Conservation (phyloP, 2,113 vertebrate genomes). For the Pao palembangensis region DNA sequence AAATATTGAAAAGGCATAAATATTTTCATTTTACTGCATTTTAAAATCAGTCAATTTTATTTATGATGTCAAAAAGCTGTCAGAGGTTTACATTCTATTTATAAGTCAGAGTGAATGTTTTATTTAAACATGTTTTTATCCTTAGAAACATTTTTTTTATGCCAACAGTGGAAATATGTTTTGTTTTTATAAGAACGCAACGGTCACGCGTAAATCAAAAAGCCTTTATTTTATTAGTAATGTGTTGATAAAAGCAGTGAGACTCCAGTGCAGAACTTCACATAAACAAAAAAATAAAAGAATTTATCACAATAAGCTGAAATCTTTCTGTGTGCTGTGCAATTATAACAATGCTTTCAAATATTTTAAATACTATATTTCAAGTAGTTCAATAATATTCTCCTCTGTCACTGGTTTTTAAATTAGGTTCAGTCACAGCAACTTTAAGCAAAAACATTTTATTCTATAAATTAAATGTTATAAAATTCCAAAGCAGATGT, state of each 20-base stretch:
- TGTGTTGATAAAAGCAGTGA: constrained; percentile 47
- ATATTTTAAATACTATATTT: constrained; percentile 7
- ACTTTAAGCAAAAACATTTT: too few relatives aligned
- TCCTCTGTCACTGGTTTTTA: too few relatives aligned
- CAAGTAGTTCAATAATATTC: too few relatives aligned
- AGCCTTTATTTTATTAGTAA: constrained; percentile 45
- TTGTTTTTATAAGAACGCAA: background rate
- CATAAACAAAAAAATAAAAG: constrained; percentile 21
- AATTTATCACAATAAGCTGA: constrained; percentile 34
- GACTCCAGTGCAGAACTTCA: constrained; percentile 57
- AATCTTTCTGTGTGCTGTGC: constrained; percentile 24
- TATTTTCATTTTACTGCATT: background rate
- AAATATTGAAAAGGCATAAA: background rate
- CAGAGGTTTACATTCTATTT: background rate
- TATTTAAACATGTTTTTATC: background rate
- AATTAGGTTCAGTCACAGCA: too few relatives aligned
- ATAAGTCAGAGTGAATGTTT: background rate
- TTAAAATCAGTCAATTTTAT: background rate
- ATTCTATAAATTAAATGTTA: too few relatives aligned
- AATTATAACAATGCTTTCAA: constrained; percentile 9
- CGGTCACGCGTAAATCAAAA: constrained; percentile 41
- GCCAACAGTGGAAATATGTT: background rate
- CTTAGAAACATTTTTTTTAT: background rate
- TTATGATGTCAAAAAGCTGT: background rate
- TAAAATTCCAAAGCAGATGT: too few relatives aligned